Percentiles rank a stretch among this genome's conserved stretches.
phyloP scores from a whole-genome alignment of 1,140 invertebrate genomes.

The Ctenoplectra terminalis region DNA sequence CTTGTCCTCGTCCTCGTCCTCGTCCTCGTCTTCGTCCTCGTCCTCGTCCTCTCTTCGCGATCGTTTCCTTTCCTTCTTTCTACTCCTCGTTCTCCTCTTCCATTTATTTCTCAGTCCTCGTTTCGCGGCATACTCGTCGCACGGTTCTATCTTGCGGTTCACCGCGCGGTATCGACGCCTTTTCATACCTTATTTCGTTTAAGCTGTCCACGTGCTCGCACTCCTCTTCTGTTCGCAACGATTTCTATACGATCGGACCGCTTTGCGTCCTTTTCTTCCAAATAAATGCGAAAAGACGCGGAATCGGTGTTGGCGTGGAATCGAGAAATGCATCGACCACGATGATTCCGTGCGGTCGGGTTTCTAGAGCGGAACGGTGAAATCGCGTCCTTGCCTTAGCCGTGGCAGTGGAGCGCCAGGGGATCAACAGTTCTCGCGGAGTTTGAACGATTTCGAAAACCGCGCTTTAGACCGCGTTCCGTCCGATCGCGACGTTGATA shows the following conservation, averaged over 20 bases:
- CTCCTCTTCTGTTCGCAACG: too few relatives aligned
- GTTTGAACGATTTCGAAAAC: constrained; percentile 1
- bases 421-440: too few relatives aligned
- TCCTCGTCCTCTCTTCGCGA: constrained; percentile 45
- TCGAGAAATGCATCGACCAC: neutral
- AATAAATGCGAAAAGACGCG: neutral
- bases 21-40: too few relatives aligned
- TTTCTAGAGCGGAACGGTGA: constrained; percentile 47
- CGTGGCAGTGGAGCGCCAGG: constrained; percentile 11
- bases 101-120: constrained; percentile 41
- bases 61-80: constrained; percentile 53
- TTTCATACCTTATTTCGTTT: too few relatives aligned
- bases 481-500: neutral
- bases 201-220: too few relatives aligned
- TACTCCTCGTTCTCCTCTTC: constrained; percentile 11
- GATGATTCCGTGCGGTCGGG: neutral
- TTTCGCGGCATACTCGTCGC: neutral
- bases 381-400: constrained; percentile 39
- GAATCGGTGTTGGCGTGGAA: neutral
- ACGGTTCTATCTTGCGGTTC: too few relatives aligned
- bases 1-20: constrained; percentile 50
- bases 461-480: too few relatives aligned
- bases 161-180: too few relatives aligned
- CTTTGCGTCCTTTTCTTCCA: too few relatives aligned
- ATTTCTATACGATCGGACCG: too few relatives aligned